Base-by-base conservation (phyloP, 2,797 vertebrate genomes). In the Rhodeus uyekii region DNA sequence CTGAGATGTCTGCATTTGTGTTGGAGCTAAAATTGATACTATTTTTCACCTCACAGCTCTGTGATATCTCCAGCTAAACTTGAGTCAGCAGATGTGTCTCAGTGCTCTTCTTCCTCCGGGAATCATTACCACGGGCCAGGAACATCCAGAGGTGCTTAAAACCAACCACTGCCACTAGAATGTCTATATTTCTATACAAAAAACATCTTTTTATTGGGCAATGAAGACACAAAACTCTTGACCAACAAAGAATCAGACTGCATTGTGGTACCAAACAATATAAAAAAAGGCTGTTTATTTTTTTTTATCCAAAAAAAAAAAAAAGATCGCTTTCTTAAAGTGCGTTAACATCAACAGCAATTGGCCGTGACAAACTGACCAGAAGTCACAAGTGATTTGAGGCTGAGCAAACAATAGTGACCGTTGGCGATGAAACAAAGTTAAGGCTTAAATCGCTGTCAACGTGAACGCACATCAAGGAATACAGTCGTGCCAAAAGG, bases 11-110 rank as follows among this genome's bases (percentile, higher is more conserved):
- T 76, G 81, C 73, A 60, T 82, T 82, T 71, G 77, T 58, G 50
- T 69, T 58, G 64, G 39, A 58, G 74, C 81, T 77, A 69, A 77
- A 77, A 82, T 82, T 82, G 74, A 82, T 82, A 69, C 74, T 77
- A 82, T 82, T 77, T 82, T 82, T 77, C 64, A 76, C 63, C 81
- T 76, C 73, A 60, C 39, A 69, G 81, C 74, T 82, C 73, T 82
- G 64, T 82, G 74, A 82, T 68, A 76, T 69, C 50, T 82, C 50
- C 16, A 82, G 64, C 64, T 76, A 58, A 68, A 82, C 73, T 76
- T 68, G 81, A 82, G 81, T 82, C 81, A 82, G 81, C 81, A 76
- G 73, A 77, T 69, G 64, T 82, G 81, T 82, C 81, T 69, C 74
- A 69, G 38, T 68, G 74, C 73, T 82, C 74, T 48, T 14, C 50